A percentile compares a stretch with the other conserved stretches of the same genome.
These are phyloP conservation scores for Trisateles emortualis DNA, from an alignment of 2,888 invertebrate species.

Conservation along the genomic window DNA sequence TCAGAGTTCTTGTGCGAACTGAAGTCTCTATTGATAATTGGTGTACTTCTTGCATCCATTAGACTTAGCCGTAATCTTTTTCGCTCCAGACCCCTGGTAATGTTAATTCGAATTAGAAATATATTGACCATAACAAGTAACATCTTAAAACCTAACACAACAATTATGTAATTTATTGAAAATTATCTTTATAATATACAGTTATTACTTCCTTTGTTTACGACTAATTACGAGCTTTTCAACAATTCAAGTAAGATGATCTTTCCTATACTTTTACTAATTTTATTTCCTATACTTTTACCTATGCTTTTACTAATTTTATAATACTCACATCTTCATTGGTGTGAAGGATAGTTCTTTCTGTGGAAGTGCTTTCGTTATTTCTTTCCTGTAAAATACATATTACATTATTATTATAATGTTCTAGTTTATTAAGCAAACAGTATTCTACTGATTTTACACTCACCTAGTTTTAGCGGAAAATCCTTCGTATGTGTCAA, in stretches of 20 bases:
- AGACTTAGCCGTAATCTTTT: slow-evolving; percentile 79
- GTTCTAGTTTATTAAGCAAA: background rate
- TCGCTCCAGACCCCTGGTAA: slow-evolving; percentile 77
- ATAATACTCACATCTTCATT: slow-evolving; percentile 87
- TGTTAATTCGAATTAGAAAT: no score
- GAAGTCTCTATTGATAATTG: slow-evolving; percentile 71
- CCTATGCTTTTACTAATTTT: no score
- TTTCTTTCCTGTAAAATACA: slow-evolving; percentile 86
- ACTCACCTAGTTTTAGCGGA: slow-evolving; percentile 90
- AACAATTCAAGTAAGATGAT: no score
- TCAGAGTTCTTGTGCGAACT: slow-evolving; percentile 73
- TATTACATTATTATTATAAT: background rate
- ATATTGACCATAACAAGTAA: no score
- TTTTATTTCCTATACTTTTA: no score
- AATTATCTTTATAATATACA: no score
- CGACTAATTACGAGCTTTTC: no score
- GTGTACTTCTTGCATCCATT: slow-evolving; percentile 78
- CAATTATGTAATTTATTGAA: no score
- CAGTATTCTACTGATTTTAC: background rate
- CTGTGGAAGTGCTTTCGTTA: slow-evolving; percentile 87
- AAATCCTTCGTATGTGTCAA: slow-evolving; percentile 85
- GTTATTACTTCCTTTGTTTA: no score
- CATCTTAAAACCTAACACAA: no score
- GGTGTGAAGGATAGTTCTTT: slow-evolving; percentile 87
- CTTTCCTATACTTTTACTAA: no score